These are phyloP conservation scores for Pteruthius melanotis DNA, from an alignment of 2,113 vertebrate genomes.

Conservation along the genomic window DNA sequence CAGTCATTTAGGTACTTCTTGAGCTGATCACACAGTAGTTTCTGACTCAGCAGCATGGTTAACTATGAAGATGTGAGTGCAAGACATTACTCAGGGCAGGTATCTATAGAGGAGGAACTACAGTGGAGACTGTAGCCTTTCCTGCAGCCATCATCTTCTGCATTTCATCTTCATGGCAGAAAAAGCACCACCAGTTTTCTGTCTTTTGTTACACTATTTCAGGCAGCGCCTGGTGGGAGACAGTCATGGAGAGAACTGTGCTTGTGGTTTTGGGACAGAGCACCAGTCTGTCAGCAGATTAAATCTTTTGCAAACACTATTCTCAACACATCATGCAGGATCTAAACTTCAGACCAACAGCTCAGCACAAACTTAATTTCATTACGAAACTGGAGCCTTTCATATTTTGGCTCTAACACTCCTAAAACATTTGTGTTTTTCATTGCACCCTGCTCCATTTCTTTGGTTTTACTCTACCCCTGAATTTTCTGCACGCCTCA, in stretches of 20 bases:
- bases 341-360: background rate
- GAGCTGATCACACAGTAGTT: background rate
- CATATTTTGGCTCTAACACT: background rate
- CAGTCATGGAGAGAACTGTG: background rate
- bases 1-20: background rate
- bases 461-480: background rate
- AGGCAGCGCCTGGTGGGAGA: background rate
- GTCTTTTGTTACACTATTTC: background rate
- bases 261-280: constrained; percentile 5
- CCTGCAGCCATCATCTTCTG: background rate
- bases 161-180: background rate
- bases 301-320: background rate
- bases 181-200: background rate
- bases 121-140: background rate
- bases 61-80: background rate
- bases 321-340: background rate
- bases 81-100: background rate
- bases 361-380: constrained; percentile 1
- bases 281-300: constrained; percentile 7
- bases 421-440: background rate
- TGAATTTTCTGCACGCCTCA: background rate
- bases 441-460: background rate
- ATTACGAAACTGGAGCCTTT: background rate
- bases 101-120: background rate
- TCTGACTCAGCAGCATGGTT: background rate